Base-by-base conservation (phyloP, 2,888 invertebrate genomes). In the Mechanitis messenoides region DNA sequence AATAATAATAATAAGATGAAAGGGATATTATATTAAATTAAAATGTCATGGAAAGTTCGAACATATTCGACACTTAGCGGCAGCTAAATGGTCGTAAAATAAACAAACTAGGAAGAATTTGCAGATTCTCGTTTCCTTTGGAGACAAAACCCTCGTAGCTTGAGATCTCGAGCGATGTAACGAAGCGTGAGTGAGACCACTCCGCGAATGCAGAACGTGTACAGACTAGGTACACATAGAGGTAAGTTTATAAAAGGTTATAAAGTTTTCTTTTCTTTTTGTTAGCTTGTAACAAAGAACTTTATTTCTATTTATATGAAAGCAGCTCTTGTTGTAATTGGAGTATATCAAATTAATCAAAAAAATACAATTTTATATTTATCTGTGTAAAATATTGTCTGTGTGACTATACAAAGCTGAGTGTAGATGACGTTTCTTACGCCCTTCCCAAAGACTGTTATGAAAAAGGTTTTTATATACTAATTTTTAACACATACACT, bases 171-270 rank as follows among this genome's bases (percentile, higher is more conserved):
- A 61, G 68, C 66, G 69, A 72, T 68, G 78, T 83, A 84, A 85
- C 84, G 83, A 84, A 84, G 82, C 84, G 79, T 74, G 75, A 72
- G 75, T 72, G 76, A 77, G 78, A 78, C 81, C 83, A 80, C 85
- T 83, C 79, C 64, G 74, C 70, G 78, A 77, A 78, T 80, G 79
- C 79, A 79, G 75, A 79, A 53, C 63, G 59, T 55, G 64, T 42
- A 53, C 57, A 69, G 66, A 62, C 54, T 56, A 64, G 1, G 6
- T n/a, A 4, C 1, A 28, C 46, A 54, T 12, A 66, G 62, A 68
- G 53, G n/a, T 33, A 54, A n/a, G 9, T 9, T 42, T 42, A 42
- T 42, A 42, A 42, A 42, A 42, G 9, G 6, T 42, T 42, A 9
- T 42, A 35, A 35, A 35, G 35, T 35, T 9, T 42, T 3, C 9